phyloP scores from a whole-genome alignment of 2,888 invertebrate genomes.

The Limnephilus lunatus region DNA sequence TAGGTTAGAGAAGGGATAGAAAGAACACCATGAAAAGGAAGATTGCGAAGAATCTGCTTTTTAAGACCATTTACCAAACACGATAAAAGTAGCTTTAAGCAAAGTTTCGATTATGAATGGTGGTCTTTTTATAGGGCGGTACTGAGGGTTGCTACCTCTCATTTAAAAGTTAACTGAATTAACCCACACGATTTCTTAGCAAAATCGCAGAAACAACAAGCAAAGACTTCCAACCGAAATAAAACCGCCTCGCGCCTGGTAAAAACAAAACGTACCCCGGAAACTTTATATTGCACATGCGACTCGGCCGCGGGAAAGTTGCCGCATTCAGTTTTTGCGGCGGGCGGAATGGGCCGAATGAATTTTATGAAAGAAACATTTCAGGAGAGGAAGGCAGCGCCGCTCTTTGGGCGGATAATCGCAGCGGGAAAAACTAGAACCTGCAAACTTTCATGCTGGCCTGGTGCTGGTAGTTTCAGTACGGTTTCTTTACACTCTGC shows the following conservation, averaged over 20 bases:
- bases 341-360: slow-evolving; percentile 25
- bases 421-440: slow-evolving; percentile 13
- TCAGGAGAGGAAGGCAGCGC: slow-evolving; percentile 6
- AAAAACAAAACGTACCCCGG: not conserved
- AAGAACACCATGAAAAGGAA: too few relatives aligned
- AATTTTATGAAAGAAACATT: slow-evolving; percentile 28
- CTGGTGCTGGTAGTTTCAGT: not conserved
- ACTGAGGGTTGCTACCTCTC: not conserved
- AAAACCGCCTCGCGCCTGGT: not conserved
- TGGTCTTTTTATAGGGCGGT: too few relatives aligned
- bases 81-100: too few relatives aligned
- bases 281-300: slow-evolving; percentile 21
- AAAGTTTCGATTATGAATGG: too few relatives aligned
- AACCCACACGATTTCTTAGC: not conserved
- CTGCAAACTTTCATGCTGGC: slow-evolving; percentile 13
- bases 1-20: too few relatives aligned
- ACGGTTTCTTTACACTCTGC: slow-evolving; percentile 30
- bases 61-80: too few relatives aligned
- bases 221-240: not conserved
- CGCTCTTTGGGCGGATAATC: not conserved
- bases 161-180: not conserved
- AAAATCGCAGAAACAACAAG: not conserved
- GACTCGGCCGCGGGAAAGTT: not conserved
- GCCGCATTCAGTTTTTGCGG: slow-evolving; percentile 13
- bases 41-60: too few relatives aligned